phyloP scores from a whole-genome alignment of 2,888 invertebrate genomes.

The Clunio marinus region DNA sequence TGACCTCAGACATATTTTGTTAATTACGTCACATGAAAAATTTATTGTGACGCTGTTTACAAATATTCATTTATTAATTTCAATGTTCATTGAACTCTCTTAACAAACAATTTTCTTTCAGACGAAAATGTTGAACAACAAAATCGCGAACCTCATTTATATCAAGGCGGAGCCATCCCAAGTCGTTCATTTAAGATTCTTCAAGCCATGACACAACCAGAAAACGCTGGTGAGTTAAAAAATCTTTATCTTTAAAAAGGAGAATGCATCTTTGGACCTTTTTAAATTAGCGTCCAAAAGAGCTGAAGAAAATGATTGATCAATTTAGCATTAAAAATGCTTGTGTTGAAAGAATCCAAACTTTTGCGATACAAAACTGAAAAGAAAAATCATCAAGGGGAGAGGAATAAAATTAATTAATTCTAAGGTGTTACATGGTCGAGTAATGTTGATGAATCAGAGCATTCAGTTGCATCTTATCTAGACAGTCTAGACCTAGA shows the following conservation, averaged over 20 bases:
- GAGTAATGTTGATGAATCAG: background rate
- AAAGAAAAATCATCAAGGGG: conserved; percentile 1
- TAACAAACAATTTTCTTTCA: too few relatives aligned
- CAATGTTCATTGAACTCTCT: too few relatives aligned
- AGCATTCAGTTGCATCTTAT: conserved; percentile 24
- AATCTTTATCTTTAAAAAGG: conserved; percentile 16
- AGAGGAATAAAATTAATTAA: too few relatives aligned
- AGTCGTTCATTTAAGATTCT: conserved; percentile 74
- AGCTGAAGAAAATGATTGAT: background rate
- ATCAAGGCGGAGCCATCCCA: conserved; percentile 74
- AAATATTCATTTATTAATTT: conserved; percentile 11
- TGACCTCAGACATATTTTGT: too few relatives aligned
- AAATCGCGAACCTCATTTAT: conserved; percentile 62
- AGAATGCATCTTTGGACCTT: background rate
- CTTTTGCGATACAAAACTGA: conserved; percentile 13
- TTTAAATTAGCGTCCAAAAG: background rate
- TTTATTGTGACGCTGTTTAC: too few relatives aligned
- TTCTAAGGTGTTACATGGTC: too few relatives aligned
- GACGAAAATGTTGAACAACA: conserved; percentile 56
- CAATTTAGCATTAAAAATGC: conserved; percentile 32
- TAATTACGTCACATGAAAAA: too few relatives aligned
- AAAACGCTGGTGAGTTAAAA: conserved; percentile 58
- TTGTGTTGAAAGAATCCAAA: conserved; percentile 38
- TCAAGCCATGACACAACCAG: conserved; percentile 72
- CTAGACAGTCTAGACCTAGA: conserved; percentile 36